Percentiles rank a stretch among this genome's conserved stretches.
Conservation (phyloP, 2,888 invertebrate species). For the Pelosia muscerda region DNA sequence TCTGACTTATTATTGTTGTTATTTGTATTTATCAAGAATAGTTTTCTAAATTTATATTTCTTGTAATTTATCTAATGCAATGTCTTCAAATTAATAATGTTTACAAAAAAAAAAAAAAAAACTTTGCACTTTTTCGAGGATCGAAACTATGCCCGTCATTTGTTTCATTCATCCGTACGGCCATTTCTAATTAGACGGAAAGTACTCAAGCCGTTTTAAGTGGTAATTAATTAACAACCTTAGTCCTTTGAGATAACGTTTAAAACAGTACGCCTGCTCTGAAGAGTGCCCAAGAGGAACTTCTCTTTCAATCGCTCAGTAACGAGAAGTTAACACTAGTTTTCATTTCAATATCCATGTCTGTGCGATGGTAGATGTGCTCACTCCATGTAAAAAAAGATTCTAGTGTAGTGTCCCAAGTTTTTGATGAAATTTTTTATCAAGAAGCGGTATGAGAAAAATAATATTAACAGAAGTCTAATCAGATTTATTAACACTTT, state of each 20-base stretch:
- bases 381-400: not conserved
- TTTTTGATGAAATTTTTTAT: not conserved
- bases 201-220: no score
- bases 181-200: no score
- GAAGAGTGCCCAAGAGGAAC: not conserved
- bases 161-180: not conserved
- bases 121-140: no score
- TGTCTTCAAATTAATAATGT: not conserved
- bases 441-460: not conserved
- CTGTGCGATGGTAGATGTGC: not conserved
- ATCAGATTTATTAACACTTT: not conserved
- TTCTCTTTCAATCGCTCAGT: not conserved
- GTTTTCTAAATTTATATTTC: not conserved
- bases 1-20: not conserved
- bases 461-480: not conserved
- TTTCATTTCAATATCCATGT: not conserved
- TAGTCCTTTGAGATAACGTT: no score
- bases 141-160: no score
- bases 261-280: no score
- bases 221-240: no score
- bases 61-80: not conserved
- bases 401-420: not conserved
- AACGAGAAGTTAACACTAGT: not conserved
- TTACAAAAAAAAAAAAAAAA: not conserved
- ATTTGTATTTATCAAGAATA: not conserved